Conservation (phyloP, 2,113 vertebrate genomes). For the Tupaia chinensis region DNA sequence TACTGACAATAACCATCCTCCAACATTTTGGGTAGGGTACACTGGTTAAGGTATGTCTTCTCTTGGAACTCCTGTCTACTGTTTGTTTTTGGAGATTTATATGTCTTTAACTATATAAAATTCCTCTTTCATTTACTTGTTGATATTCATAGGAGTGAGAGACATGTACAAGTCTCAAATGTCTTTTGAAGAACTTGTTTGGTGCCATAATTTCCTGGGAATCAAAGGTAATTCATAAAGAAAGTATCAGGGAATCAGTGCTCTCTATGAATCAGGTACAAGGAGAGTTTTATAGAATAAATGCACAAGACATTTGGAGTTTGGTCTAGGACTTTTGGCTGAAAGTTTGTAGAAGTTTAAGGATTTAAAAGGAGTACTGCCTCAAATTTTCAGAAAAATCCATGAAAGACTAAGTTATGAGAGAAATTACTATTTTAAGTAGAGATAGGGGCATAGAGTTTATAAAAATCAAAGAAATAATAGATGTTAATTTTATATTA, state of each 20-base stretch:
- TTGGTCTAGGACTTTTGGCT: background rate
- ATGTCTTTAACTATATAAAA: background rate
- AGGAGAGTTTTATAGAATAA: background rate
- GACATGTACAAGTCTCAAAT: background rate
- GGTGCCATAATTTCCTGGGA: background rate
- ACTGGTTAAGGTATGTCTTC: background rate
- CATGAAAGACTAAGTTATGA: background rate
- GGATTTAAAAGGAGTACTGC: no score
- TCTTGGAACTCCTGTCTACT: background rate
- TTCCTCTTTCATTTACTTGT: background rate
- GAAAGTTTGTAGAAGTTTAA: background rate
- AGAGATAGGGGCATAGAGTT: background rate
- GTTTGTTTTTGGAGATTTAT: background rate
- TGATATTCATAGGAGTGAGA: background rate
- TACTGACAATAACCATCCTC: background rate
- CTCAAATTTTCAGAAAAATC: background rate
- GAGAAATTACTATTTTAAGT: background rate
- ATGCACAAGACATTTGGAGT: background rate
- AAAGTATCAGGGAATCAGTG: no score
- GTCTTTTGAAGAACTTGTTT: background rate
- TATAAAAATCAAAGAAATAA: background rate
- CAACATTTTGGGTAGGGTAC: background rate
- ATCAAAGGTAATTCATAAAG: no score
- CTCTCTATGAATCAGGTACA: background rate
- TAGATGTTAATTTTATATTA: background rate